Evolutionary conservation across 1,140 invertebrate species (phyloP).

Genomic region (Leptinotarsa texana): DNA sequence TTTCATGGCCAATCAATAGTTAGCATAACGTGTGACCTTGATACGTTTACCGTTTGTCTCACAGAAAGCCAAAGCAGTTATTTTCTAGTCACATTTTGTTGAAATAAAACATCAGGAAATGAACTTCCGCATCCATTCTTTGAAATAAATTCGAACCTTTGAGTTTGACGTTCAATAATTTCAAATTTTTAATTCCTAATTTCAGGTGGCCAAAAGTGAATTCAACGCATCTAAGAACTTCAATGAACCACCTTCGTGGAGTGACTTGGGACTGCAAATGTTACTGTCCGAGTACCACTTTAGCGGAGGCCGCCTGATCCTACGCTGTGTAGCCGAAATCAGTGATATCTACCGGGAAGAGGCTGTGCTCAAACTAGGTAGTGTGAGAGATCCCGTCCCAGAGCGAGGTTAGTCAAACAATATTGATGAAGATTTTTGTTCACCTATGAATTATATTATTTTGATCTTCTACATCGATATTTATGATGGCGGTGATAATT

Average conservation of each 20-base stretch:
- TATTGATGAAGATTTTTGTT: background rate
- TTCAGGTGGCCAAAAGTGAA: constrained; percentile 54
- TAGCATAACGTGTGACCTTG: too few species aligned
- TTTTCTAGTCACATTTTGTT: too few species aligned
- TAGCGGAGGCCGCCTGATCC: constrained; percentile 55
- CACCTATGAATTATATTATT: too few species aligned
- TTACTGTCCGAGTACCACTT: constrained; percentile 51
- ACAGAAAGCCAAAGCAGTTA: too few species aligned
- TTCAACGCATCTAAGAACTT: constrained; percentile 45
- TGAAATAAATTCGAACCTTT: too few species aligned
- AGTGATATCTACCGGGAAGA: constrained; percentile 60
- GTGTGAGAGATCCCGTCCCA: constrained; percentile 61
- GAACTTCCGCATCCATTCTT: too few species aligned
- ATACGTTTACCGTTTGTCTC: too few species aligned
- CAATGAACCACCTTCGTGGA: constrained; percentile 48
- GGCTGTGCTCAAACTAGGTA: constrained; percentile 59
- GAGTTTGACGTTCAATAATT: too few species aligned
- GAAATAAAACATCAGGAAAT: too few species aligned
- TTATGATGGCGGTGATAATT: too few species aligned
- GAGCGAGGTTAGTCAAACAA: constrained; percentile 57
- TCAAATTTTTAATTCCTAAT: background rate
- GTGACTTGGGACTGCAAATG: constrained; percentile 50
- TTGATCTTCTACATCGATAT: too few species aligned
- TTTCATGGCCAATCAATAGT: too few species aligned
- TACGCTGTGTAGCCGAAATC: constrained; percentile 61